Base-by-base conservation (phyloP, 2,797 vertebrate genomes). In the Hapalemur alaotrensis region DNA sequence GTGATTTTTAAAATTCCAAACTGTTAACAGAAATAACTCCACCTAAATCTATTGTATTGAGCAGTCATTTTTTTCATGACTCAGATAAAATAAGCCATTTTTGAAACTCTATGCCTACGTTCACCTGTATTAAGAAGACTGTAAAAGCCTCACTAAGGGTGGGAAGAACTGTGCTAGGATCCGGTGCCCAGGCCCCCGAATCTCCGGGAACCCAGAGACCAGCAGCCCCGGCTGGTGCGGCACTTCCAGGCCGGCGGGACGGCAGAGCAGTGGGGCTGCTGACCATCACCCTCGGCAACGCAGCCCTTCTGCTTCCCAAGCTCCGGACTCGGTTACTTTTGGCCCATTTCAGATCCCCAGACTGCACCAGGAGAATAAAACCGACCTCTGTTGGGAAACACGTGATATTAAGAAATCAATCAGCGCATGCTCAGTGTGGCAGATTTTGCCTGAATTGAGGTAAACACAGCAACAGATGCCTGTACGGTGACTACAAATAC, bases 191-290 rank as follows among this genome's bases (percentile, higher is more conserved):
- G 73, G 14, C 52, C 30, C 9, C 1, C 46, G 6, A 0, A 17
- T 6, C 25, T 28, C 82, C 1, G 38, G 50, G 28, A 20, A 3
- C 25, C 59, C 30, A 2, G n/a, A 17, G 5, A 22, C 30, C 20
- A 1, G 38, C 13, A 4, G 61, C 22, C 0, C 0, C 4, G 41
- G 0, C 3, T 2, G 38, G 7, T 0, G 52, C 1, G 4, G 32
- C 1, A 0, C 50, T 25, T 5, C 1, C 0, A 1, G 43, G 15
- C 25, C 0, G n/a, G 6, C 0, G 1, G 70, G 14, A 15, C 0
- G 0, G 0, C 41, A 17, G 1, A 2, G 23, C 30, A 46, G 43
- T 46, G 43, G 43, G 43, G 43, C 43, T 46, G 43, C 43, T 10
- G 8, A 46, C 43, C 43, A 2, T 2, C 43, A 11, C 30, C 7